Base-by-base conservation (phyloP, 1,140 invertebrate genomes). In the Ips typographus region DNA sequence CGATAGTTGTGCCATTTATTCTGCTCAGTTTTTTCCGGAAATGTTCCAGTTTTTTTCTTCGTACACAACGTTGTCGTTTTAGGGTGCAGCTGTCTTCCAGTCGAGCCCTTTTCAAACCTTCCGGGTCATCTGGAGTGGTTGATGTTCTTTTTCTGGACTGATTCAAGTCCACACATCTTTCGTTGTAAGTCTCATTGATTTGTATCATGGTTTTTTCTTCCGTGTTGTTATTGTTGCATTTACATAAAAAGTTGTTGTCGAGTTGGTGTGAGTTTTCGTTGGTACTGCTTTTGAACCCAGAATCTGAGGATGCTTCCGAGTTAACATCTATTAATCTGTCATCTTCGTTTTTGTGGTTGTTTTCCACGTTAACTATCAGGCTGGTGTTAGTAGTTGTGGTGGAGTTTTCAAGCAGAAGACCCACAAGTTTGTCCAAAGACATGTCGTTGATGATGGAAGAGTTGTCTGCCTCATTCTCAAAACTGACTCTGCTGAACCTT, bases 361-460 rank as follows among this genome's bases (percentile, higher is more conserved):
- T 74, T n/a, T 68, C 53, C 58, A 77, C 75, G n/a, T 71, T 71
- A 8, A 72, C 71, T 39, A 68, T 37, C 39, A 71, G 70, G 38
- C 65, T 72, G 8, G 64, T 74, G 40, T 74, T 73, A 0, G 66
- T 36, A 58, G 56, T 56, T 38, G 59, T 47, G 3, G 51, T 58
- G 4, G 62, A 58, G 4, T 38, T 52, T 53, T 80, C 78, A 51
- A 80, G 56, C 39, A 80, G 75, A 22, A 74, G 78, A 59, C 80
- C 77, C 1, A 80, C 78, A 8, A 80, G 75, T 65, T 79, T 70
- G 68, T 80, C 78, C 51, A 80, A 72, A 3, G 79, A 79, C 65
- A 80, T 68, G 60, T 80, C 73, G 57, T 80, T 79, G 41, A 80
- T 79, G 56, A 73, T 74, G 5, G 78, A 79, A 1, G 77, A 79